These are phyloP conservation scores for Chaetorhynchus papuensis DNA, from an alignment of 2,113 vertebrate genomes.

Conservation along the genomic window DNA sequence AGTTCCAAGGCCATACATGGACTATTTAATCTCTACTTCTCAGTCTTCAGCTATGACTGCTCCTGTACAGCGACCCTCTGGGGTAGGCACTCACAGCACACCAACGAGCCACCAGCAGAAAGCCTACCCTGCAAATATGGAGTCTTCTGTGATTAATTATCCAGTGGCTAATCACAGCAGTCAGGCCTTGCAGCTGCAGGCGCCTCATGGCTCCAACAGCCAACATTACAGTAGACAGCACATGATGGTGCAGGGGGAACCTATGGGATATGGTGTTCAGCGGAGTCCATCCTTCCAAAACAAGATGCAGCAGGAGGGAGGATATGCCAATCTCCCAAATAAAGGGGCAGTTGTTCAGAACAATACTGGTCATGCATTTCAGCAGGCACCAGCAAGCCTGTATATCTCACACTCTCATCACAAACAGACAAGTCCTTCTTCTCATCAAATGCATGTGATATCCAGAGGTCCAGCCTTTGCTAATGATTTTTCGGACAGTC, in stretches of 20 bases:
- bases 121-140: conserved; percentile 79
- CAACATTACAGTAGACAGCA: conserved; percentile 84
- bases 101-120: conserved; percentile 75
- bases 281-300: conserved; percentile 94
- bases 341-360: conserved; percentile 82
- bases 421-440: conserved; percentile 85
- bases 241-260: conserved; percentile 79
- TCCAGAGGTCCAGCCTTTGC: conserved; percentile 80
- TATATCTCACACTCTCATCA: conserved; percentile 86
- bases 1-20: conserved; percentile 84
- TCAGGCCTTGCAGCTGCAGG: conserved; percentile 80
- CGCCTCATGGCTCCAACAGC: conserved; percentile 69
- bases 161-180: conserved; percentile 72
- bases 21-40: conserved; percentile 83
- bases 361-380: conserved; percentile 75
- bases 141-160: conserved; percentile 84
- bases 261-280: conserved; percentile 86
- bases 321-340: conserved; percentile 80
- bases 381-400: conserved; percentile 67
- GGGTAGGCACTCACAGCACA: conserved; percentile 74
- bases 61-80: conserved; percentile 79
- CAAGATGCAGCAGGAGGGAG: conserved; percentile 83
- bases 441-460: conserved; percentile 87
- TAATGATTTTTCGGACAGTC: conserved; percentile 84
- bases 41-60: conserved; percentile 79